Evolutionary conservation across 2,113 vertebrate species (phyloP), one percentile per base, ranked within the genome.

Genomic region (Pardalotus punctatus): DNA sequence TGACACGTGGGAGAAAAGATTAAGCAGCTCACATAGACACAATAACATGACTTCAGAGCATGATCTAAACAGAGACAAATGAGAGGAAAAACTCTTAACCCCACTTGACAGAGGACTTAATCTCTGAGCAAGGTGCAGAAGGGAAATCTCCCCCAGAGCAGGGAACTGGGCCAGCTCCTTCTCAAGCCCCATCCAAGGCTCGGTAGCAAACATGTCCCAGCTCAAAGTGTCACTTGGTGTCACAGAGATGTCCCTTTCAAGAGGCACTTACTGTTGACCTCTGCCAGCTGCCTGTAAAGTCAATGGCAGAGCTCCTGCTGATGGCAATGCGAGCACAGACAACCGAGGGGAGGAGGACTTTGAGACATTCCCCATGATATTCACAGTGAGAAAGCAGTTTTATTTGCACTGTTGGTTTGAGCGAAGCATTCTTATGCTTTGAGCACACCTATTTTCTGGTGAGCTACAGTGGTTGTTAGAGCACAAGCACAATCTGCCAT

Each of bases 371-470:
- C 38, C 53, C 14, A 22, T 72, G 60, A 72, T 20, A 71, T 3
- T 53, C 90, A 53, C 45, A 33, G 87, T 5, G 15, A 95, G 93
- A 91, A 91, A 76, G 24, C 54, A 85, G 79, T 95, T 93, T 79
- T 28, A 40, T 14, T 77, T 70, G 73, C 73, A 28, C 70, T 0
- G 0, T 72, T 88, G 64, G 79, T 69, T 73, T 92, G 87, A 94
- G 58, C n/a, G 81, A 86, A 93, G 45, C 36, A 62, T 86, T 42
- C 72, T 62, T 60, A 65, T 71, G 70, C 88, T 85, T 78, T 93
- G 78, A 95, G 92, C 76, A 92, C 67, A 93, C 82, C 88, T 90
- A 72, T 92, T 95, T 95, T 92, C 86, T 93, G 43, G 84, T 81
- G 85, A 94, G 79, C 81, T 95, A 83, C 88, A 40, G 83, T 73